Base-by-base conservation (phyloP, 2,113 vertebrate genomes). In the Urocitellus parryii region DNA sequence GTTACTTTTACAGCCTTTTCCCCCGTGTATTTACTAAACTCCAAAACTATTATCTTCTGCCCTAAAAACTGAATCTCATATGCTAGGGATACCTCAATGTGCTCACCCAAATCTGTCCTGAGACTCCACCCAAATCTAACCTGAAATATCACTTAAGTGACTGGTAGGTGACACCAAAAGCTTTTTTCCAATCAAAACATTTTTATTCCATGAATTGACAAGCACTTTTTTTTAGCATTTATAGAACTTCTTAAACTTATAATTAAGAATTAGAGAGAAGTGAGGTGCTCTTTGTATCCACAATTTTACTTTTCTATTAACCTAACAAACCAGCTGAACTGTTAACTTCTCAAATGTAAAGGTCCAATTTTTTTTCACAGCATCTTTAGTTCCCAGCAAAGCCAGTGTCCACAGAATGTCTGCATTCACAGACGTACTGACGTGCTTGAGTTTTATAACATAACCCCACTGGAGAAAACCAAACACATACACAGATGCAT, bases 181-280 rank as follows among this genome's bases (percentile, higher is more conserved):
- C 13, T n/a, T 90, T 73, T 76, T 76, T 82, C 5, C 17, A 74
- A 68, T 51, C n/a, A 86, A 45, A 88, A 78, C 2, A 76, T 73
- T 88, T 88, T 76, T 56, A 63, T 68, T 82, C 25, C 24, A 83
- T 24, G 45, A 53, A 2, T 58, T 42, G 27, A 65, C 18, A 80
- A 88, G 22, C 1, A 37, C 14, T 24, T 63, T 51, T 63, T 48
- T 93, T 93, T 63, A 51, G 74, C 11, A 45, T 22, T n/a, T 48
- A 45, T 58, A 53, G 7, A 58, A 74, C 25, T 80, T 68, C 34
- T 70, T 77, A 91, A 45, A 22, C 82, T 61, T 74, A 42, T 73
- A 63, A 72, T 88, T 81, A 93, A 78, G 37, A 91, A 79, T 86
- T 29, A 93, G 63, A 94, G 16, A 32, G 53, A 90, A 88, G 70